phyloP scores from a whole-genome alignment of 2,113 vertebrate species.

The Gavialis gangeticus region DNA sequence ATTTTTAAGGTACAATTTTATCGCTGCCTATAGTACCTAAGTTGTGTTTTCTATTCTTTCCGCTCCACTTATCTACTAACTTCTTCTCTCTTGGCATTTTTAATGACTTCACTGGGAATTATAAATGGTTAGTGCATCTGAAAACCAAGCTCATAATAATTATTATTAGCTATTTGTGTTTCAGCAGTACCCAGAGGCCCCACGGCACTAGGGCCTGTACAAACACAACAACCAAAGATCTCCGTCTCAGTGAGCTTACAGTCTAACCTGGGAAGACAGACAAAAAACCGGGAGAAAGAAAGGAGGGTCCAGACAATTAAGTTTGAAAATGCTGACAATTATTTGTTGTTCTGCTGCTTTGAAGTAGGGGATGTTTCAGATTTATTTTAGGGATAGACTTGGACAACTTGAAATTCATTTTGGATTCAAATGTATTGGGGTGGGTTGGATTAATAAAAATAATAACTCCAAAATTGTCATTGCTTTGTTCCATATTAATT shows the following conservation, averaged over 20 bases:
- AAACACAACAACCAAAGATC: background rate
- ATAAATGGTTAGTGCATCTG: background rate
- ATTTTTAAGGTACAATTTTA: background rate
- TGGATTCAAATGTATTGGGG: background rate
- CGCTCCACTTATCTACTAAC: background rate
- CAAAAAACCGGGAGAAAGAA: background rate
- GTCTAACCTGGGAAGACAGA: background rate
- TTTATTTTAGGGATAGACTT: background rate
- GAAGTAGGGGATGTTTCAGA: background rate
- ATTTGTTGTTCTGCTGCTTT: background rate
- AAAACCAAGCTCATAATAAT: background rate
- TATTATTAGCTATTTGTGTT: background rate
- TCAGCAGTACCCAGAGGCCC: background rate
- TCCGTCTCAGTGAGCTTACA: background rate
- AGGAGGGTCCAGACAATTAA: background rate
- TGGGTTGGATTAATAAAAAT: background rate
- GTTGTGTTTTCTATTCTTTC: background rate
- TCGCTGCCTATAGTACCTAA: no score
- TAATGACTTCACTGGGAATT: background rate
- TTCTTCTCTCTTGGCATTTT: fast-evolving
- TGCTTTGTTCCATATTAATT: background rate
- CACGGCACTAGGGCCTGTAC: background rate
- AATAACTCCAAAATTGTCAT: background rate
- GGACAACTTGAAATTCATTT: background rate
- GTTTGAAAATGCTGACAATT: background rate